These are phyloP conservation scores for Antidorcas marsupialis DNA, from an alignment of 2,113 vertebrate genomes.

Conservation along the genomic window DNA sequence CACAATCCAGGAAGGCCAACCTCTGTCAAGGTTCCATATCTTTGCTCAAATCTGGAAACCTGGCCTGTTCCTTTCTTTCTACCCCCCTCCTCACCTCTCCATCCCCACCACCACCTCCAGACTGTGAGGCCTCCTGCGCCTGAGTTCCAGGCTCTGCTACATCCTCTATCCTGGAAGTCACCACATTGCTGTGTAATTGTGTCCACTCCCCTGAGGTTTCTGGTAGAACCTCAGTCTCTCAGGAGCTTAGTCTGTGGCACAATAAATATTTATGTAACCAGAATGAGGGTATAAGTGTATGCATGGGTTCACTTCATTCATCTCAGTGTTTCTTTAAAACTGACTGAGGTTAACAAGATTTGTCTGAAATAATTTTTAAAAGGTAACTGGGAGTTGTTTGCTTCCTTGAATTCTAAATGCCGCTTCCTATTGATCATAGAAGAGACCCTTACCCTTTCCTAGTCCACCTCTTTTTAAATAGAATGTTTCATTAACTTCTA, in stretches of 20 bases:
- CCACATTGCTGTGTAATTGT: neutral
- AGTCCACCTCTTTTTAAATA: slow-evolving; percentile 21
- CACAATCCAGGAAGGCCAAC: neutral
- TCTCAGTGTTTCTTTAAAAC: neutral
- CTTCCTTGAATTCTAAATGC: slow-evolving; percentile 34
- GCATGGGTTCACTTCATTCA: neutral
- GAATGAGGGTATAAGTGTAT: neutral
- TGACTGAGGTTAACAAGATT: neutral
- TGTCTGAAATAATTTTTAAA: slow-evolving; percentile 50
- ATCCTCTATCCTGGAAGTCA: neutral
- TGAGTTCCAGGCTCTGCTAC: neutral
- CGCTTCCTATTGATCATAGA: slow-evolving; percentile 18
- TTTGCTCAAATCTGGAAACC: neutral
- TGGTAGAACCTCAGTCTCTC: neutral
- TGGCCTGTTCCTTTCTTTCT: neutral
- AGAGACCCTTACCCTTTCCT: neutral
- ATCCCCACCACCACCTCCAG: neutral
- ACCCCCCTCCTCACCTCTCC: neutral
- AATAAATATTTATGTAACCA: neutral
- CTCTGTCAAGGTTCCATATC: neutral
- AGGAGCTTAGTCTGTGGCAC: neutral
- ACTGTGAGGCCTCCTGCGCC: too few species aligned
- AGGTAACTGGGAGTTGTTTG: neutral
- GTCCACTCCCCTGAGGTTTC: neutral
- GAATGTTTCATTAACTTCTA: slow-evolving; percentile 55